phyloP scores from a whole-genome alignment of 2,113 vertebrate species.

The Pantherophis guttatus region DNA sequence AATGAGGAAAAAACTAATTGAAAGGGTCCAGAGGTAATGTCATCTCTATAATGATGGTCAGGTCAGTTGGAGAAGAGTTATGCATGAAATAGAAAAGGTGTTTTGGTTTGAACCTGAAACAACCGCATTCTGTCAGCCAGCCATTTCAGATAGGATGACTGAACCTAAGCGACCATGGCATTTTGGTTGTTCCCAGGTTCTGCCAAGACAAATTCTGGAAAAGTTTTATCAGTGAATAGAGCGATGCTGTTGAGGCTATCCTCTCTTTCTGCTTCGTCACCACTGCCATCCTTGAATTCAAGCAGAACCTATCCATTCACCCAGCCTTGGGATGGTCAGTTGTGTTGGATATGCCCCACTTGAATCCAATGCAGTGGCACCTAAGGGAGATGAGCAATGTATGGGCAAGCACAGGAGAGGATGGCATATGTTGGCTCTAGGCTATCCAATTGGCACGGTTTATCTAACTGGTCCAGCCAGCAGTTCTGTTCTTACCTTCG shows the following conservation, averaged over 20 bases:
- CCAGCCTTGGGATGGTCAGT: not conserved
- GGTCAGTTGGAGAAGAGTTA: not conserved
- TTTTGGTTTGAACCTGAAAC: not conserved
- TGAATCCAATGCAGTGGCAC: not conserved
- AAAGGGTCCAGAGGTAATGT: constrained; percentile 82
- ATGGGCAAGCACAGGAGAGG: not conserved
- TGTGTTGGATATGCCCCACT: not conserved
- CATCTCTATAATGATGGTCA: not conserved
- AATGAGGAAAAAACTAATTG: constrained; percentile 83
- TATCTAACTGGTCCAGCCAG: not conserved
- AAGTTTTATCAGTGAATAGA: not conserved
- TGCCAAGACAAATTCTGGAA: not conserved
- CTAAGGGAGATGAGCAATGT: not conserved
- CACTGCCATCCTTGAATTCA: not conserved
- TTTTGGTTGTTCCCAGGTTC: not conserved
- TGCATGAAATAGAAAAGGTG: not conserved
- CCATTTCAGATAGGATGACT: not conserved
- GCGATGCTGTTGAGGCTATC: not conserved
- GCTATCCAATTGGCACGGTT: not conserved
- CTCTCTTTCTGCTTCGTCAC: not conserved
- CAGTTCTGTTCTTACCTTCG: not conserved
- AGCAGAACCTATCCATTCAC: not conserved
- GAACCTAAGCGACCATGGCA: not conserved
- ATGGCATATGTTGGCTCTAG: not conserved
- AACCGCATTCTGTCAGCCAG: not conserved